These are phyloP conservation scores for Gavia stellata DNA, from an alignment of 2,113 vertebrate genomes.

Conservation along the genomic window DNA sequence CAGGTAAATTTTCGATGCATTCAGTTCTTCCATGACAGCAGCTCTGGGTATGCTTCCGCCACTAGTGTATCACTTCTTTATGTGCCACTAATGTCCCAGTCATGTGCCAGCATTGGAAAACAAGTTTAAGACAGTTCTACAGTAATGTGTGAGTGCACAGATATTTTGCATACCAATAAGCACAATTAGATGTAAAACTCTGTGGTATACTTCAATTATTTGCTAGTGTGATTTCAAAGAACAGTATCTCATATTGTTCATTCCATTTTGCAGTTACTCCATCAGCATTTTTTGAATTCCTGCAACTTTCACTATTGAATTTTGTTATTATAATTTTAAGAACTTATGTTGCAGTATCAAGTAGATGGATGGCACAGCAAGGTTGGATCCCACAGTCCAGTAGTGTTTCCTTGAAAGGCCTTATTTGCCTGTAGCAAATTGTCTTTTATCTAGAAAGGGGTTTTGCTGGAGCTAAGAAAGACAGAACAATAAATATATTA, in stretches of 20 bases:
- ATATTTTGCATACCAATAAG: not conserved
- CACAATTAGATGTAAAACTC: not conserved
- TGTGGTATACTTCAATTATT: not conserved
- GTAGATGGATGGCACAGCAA: not conserved
- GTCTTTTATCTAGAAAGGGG: not conserved
- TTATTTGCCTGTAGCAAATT: not conserved
- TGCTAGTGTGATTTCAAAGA: not conserved
- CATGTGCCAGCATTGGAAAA: not conserved
- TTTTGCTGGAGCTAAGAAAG: not conserved
- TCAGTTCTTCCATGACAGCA: not conserved
- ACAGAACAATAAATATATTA: not conserved
- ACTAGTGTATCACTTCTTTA: not conserved
- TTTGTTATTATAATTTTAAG: not conserved
- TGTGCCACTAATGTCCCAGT: not conserved
- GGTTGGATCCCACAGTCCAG: not conserved
- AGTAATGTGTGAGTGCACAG: not conserved
- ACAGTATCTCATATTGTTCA: not conserved
- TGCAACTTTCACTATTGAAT: not conserved
- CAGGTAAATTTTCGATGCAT: conserved; percentile 31
- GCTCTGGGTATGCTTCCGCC: not conserved
- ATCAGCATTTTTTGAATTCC: not conserved
- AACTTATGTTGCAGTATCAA: not conserved
- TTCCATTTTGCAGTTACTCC: not conserved
- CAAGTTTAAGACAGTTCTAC: not conserved
- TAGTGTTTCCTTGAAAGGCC: not conserved